Conservation (phyloP, 2,797 vertebrate species). For the Rhinella marina region DNA sequence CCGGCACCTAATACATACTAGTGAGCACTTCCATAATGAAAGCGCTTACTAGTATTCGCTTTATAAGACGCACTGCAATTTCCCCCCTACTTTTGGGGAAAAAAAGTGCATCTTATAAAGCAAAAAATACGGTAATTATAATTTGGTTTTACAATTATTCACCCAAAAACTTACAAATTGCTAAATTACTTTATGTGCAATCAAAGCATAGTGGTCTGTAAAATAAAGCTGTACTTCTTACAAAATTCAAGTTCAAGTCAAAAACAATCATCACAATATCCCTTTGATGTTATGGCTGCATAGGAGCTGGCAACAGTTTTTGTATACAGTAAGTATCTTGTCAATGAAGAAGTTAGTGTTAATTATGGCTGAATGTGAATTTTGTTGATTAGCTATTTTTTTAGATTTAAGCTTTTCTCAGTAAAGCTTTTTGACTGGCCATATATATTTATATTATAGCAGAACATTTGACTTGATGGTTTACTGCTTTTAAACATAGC, state of each 20-base stretch:
- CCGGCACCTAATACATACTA: too few relatives aligned
- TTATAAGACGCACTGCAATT: too few relatives aligned
- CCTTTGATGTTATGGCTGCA: neutral
- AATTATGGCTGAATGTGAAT: constrained; percentile 25
- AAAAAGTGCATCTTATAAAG: too few relatives aligned
- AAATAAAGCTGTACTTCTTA: too few relatives aligned
- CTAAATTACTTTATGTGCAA: too few relatives aligned
- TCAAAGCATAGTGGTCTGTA: too few relatives aligned
- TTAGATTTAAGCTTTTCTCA: constrained; percentile 34
- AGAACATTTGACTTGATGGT: constrained; percentile 57
- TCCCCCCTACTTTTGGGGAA: too few relatives aligned
- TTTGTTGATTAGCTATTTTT: constrained; percentile 32
- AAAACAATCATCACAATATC: too few relatives aligned
- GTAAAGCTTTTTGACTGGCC: constrained; percentile 34
- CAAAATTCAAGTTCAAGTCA: too few relatives aligned
- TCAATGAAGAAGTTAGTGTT: neutral
- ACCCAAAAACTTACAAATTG: neutral
- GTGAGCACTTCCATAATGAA: too few relatives aligned
- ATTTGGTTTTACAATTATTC: neutral
- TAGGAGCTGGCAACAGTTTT: neutral
- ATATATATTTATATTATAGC: constrained; percentile 40
- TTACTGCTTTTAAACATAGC: constrained; percentile 59
- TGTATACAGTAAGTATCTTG: neutral
- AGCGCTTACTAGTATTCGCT: too few relatives aligned
- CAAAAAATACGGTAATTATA: too few relatives aligned